Evolutionary conservation across 2,113 vertebrate genomes (phyloP), one percentile per base, ranked within the genome.

Genomic region (Nyctibius bracteatus): DNA sequence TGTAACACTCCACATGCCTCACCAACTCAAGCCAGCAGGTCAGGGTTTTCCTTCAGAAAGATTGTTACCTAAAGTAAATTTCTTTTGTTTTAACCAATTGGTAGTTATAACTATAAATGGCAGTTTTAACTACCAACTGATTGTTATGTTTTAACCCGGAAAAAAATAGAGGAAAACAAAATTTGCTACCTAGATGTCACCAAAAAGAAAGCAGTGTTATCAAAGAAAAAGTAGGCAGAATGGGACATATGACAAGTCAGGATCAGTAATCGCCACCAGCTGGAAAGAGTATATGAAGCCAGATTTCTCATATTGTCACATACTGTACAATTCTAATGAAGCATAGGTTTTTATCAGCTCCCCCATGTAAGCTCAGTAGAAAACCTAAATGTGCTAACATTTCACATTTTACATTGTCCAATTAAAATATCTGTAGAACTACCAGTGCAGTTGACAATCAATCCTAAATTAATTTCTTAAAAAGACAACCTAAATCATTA

Each of bases 71-170:
- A 8, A 81, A 75, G 57, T 21, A 67, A 0, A 0, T 66, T 74
- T 72, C n/a, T 81, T 83, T 81, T 28, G 9, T 57, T 92, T 92
- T 62, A 96, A 96, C 92, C 96, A 97, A 25, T 95, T 97, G 96
- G 96, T 97, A 97, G 83, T 96, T 97, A 97, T 8, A 97, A 97
- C 96, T 97, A 88, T 95, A 97, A 96, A 1, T 35, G 67, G 86
- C 95, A 97, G 96, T 96, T 97, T 92, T 95, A 97, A 94, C 96
- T 96, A 97, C 95, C 96, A 97, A 96, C 8, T 96, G 90, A 96
- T 96, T 90, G 14, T 0, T 51, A 35, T 17, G 61, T 74, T 80
- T 75, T 24, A 73, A 65, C 74, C 81, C 90, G 71, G 8, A n/a
- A 82, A 75, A 79, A 62, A 67, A 28, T 4, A 28, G 6, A 79